These are phyloP conservation scores for Lycophotia porphyrea DNA, from an alignment of 2,888 invertebrate genomes.

Conservation along the genomic window DNA sequence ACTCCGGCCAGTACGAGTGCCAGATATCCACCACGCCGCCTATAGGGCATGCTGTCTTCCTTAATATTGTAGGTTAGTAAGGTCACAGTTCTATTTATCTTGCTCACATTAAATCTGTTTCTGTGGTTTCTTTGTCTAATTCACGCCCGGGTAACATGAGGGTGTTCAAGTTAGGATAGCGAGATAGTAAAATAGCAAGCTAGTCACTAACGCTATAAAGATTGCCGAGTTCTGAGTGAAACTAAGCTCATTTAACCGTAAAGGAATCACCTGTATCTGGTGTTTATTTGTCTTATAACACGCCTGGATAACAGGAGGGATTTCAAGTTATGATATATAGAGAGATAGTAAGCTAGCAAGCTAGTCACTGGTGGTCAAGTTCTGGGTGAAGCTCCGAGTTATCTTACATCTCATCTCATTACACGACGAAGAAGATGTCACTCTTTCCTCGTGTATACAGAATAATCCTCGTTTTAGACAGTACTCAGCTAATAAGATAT, in stretches of 20 bases:
- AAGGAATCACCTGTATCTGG: neutral
- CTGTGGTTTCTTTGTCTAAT: neutral
- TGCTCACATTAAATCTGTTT: neutral
- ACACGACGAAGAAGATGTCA: neutral
- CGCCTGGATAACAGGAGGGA: too few species aligned
- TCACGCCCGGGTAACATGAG: neutral
- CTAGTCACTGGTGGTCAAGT: neutral
- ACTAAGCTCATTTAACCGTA: neutral
- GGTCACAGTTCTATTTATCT: neutral
- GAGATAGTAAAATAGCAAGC: neutral
- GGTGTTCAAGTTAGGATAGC: neutral
- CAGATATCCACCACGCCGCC: conserved; percentile 98
- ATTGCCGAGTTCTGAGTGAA: neutral
- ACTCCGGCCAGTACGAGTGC: conserved; percentile 97
- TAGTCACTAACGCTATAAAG: neutral
- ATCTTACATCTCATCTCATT: neutral
- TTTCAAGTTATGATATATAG: neutral
- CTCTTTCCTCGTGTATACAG: neutral
- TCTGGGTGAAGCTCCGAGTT: neutral
- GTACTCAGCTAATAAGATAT: neutral
- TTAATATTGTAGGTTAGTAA: conserved; percentile 95
- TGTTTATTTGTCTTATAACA: neutral
- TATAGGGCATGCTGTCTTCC: conserved; percentile 94
- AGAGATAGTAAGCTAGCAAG: neutral
- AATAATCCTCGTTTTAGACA: neutral